These are phyloP conservation scores for Rhagium mordax DNA, from an alignment of 2,888 invertebrate genomes.

Conservation along the genomic window DNA sequence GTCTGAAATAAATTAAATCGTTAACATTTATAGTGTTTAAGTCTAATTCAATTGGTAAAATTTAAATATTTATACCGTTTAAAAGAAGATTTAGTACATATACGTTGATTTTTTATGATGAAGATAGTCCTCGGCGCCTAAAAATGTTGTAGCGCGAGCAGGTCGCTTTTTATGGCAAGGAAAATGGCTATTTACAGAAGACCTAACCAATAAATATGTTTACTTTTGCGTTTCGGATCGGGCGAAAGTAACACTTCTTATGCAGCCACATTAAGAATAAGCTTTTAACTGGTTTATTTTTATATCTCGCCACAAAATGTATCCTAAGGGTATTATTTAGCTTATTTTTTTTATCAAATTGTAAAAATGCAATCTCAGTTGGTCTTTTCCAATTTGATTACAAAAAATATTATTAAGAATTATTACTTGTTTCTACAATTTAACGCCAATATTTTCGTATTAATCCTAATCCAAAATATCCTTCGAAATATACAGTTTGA, in stretches of 20 bases:
- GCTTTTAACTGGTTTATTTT: not conserved
- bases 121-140: slow-evolving; percentile 63
- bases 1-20: slow-evolving; percentile 52
- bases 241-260: slow-evolving; percentile 9
- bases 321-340: too few relatives aligned
- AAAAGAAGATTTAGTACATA: slow-evolving; percentile 54
- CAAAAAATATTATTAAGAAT: too few relatives aligned
- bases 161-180: slow-evolving; percentile 53
- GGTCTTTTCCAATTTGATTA: too few relatives aligned
- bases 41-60: slow-evolving; percentile 56
- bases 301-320: not conserved
- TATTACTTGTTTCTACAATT: too few relatives aligned
- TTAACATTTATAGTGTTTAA: slow-evolving; percentile 53
- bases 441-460: too few relatives aligned
- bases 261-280: not conserved
- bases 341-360: too few relatives aligned
- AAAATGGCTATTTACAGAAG: slow-evolving; percentile 27
- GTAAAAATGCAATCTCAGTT: too few relatives aligned
- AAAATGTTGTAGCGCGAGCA: slow-evolving; percentile 58
- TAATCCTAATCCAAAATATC: too few relatives aligned
- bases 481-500: too few relatives aligned
- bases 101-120: slow-evolving; percentile 58
- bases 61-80: slow-evolving; percentile 60
- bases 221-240: slow-evolving; percentile 9
- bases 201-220: slow-evolving; percentile 31